Percentiles rank a stretch among this genome's conserved stretches.
Conservation (phyloP, 1,140 invertebrate species). For the Eurytemora carolleeae region DNA sequence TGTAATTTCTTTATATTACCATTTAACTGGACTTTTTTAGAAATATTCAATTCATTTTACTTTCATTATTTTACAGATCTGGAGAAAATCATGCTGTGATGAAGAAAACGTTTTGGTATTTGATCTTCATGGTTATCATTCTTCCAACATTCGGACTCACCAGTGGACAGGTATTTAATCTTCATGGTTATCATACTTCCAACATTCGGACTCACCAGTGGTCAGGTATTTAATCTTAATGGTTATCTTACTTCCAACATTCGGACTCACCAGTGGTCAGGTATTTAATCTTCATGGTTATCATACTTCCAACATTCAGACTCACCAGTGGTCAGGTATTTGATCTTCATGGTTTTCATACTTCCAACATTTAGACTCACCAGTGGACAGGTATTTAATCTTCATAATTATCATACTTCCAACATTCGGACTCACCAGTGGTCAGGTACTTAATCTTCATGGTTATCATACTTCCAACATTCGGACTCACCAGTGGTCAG, state of each 20-base stretch:
- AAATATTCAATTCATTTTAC: too few species aligned
- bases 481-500: slow-evolving; percentile 7
- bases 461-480: slow-evolving; percentile 4
- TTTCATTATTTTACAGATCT: too few species aligned
- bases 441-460: slow-evolving; percentile 66
- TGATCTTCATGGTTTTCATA: too few species aligned
- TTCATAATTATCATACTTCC: too few species aligned
- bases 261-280: slow-evolving; percentile 28
- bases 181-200: slow-evolving; percentile 32
- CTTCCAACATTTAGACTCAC: too few species aligned
- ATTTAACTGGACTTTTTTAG: too few species aligned
- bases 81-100: slow-evolving; percentile 79
- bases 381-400: too few species aligned
- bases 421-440: too few species aligned
- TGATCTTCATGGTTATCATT: slow-evolving; percentile 42
- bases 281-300: slow-evolving; percentile 52
- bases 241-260: slow-evolving; percentile 4
- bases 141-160: slow-evolving; percentile 12
- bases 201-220: slow-evolving; percentile 6
- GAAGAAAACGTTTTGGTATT: slow-evolving; percentile 74
- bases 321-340: slow-evolving; percentile 8
- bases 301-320: slow-evolving; percentile 2
- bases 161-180: slow-evolving; percentile 41
- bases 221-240: slow-evolving; percentile 52
- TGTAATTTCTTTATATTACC: too few species aligned